These are phyloP conservation scores for Acronicta psi DNA, from an alignment of 2,888 invertebrate species.

Conservation along the genomic window DNA sequence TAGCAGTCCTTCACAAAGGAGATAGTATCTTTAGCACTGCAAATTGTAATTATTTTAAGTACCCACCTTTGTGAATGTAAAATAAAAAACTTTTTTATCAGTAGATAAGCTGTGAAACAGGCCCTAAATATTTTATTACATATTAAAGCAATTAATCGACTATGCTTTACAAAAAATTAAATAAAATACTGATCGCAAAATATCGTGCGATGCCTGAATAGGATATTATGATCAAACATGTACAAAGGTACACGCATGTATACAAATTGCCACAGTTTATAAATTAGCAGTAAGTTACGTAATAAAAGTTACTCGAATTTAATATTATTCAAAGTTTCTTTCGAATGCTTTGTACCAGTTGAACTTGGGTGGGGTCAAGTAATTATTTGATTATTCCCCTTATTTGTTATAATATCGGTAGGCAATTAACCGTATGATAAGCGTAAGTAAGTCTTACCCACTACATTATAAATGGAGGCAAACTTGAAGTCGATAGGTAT, in stretches of 20 bases:
- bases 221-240: background rate
- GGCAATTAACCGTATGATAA: constrained; percentile 11
- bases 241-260: background rate
- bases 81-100: too few species aligned
- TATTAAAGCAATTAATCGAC: background rate
- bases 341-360: constrained; percentile 12
- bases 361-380: constrained; percentile 52
- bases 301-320: background rate
- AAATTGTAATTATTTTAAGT: too few species aligned
- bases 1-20: too few species aligned
- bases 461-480: background rate
- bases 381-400: constrained; percentile 15
- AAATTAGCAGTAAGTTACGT: too few species aligned
- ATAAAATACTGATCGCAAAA: background rate
- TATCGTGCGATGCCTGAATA: background rate
- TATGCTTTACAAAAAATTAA: too few species aligned
- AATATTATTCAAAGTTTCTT: constrained; percentile 13
- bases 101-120: background rate
- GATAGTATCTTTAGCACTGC: too few species aligned
- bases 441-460: background rate
- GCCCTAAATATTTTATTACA: constrained; percentile 7
- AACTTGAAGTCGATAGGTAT: background rate
- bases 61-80: too few species aligned
- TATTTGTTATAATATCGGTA: constrained; percentile 11
- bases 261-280: too few species aligned